Percentiles rank a stretch among this genome's conserved stretches.
Conservation (phyloP, 2,888 invertebrate species). For the Apomyelois bistriatella region DNA sequence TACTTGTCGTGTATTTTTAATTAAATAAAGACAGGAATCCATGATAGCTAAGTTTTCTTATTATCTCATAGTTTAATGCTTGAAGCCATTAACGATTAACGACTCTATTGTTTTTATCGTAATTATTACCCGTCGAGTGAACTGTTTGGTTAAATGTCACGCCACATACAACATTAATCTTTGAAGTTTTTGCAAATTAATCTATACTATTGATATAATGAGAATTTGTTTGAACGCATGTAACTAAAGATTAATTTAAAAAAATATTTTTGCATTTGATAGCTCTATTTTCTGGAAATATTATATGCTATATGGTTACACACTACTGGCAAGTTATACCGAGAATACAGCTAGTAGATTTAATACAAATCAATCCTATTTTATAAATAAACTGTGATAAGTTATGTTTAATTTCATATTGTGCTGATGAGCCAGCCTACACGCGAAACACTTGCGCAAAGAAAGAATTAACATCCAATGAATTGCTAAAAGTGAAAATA, state of each 20-base stretch:
- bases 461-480: constrained; percentile 32
- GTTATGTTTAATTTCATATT: constrained; percentile 9
- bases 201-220: too few species aligned
- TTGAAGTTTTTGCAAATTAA: neutral
- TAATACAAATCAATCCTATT: neutral
- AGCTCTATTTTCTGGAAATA: too few species aligned
- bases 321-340: too few species aligned
- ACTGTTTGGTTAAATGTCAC: neutral
- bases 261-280: too few species aligned
- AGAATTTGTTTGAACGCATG: too few species aligned
- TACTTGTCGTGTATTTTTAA: neutral
- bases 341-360: too few species aligned
- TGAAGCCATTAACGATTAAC: constrained; percentile 24
- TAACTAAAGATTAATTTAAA: too few species aligned
- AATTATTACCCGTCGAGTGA: neutral
- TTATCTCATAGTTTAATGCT: constrained; percentile 18
- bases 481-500: constrained; percentile 29
- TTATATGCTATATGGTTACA: too few species aligned
- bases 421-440: constrained; percentile 21
- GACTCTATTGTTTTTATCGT: constrained; percentile 7
- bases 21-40: constrained; percentile 12
- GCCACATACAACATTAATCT: neutral
- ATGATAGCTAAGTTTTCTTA: constrained; percentile 23
- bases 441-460: constrained; percentile 30
- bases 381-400: neutral